phyloP scores from a whole-genome alignment of 2,113 vertebrate species.

The Merops nubicus region DNA sequence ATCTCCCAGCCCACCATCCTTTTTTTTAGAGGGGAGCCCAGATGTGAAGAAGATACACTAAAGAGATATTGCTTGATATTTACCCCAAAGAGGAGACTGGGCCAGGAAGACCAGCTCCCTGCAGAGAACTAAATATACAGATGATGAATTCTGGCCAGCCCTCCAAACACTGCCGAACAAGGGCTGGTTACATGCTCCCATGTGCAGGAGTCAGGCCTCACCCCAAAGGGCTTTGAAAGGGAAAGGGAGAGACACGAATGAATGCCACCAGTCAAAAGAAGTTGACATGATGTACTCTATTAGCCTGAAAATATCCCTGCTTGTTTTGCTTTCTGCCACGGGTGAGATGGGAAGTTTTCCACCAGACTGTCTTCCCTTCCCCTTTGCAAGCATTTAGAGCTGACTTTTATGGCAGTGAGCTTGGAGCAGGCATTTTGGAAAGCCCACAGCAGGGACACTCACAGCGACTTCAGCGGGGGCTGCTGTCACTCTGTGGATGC shows the following conservation, averaged over 20 bases:
- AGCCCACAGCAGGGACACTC: neutral
- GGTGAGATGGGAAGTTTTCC: neutral
- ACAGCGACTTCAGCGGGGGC: neutral
- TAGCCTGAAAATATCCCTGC: neutral
- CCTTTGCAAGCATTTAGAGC: neutral
- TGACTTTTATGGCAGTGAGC: neutral
- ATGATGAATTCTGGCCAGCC: neutral
- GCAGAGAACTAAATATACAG: slow-evolving; percentile 38
- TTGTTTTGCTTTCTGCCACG: neutral
- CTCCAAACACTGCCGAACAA: neutral
- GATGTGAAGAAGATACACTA: neutral
- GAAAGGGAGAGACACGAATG: neutral
- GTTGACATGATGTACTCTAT: neutral
- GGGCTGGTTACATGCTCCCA: neutral
- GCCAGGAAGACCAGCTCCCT: neutral
- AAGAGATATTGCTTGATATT: neutral
- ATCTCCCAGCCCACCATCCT: neutral
- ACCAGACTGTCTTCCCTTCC: neutral
- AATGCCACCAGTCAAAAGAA: neutral
- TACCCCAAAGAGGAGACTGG: neutral
- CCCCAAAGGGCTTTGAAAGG: neutral
- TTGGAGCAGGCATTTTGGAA: neutral
- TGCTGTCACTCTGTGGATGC: neutral
- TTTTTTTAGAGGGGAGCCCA: neutral
- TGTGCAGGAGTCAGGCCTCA: neutral